phyloP scores from a whole-genome alignment of 2,113 vertebrate species.

The Phaethornis superciliosus region DNA sequence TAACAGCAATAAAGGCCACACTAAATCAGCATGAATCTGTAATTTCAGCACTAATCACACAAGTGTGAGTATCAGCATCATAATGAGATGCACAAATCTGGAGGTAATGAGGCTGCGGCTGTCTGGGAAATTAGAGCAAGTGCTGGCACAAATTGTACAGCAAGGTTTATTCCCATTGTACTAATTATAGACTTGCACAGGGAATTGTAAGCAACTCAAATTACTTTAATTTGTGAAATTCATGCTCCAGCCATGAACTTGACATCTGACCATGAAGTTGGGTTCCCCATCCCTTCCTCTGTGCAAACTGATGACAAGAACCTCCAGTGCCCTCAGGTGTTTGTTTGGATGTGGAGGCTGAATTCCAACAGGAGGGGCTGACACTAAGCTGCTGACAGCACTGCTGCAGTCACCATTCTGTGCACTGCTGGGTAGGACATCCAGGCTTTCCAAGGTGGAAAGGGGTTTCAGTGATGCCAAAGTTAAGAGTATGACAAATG shows the following conservation, averaged over 20 bases:
- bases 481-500: background rate
- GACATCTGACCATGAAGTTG: background rate
- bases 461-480: background rate
- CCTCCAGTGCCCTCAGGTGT: background rate
- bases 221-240: slow-evolving; percentile 48
- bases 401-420: background rate
- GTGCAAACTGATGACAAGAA: background rate
- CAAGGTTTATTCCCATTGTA: slow-evolving; percentile 63
- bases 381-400: background rate
- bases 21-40: slow-evolving; percentile 71
- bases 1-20: slow-evolving; percentile 73
- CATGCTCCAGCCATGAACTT: background rate
- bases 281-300: background rate
- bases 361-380: background rate
- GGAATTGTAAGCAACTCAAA: slow-evolving; percentile 36
- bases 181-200: slow-evolving; percentile 59
- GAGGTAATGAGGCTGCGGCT: slow-evolving; percentile 69
- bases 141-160: slow-evolving; percentile 59
- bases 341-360: background rate
- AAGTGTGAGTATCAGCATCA: slow-evolving; percentile 63
- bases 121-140: slow-evolving; percentile 50
- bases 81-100: slow-evolving; percentile 74
- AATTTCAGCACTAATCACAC: slow-evolving; percentile 67
- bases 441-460: background rate
- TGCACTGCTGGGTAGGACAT: fast-evolving